Evolutionary conservation across 1,140 invertebrate genomes (phyloP).

Genomic region (Temnothorax curvispinosus): DNA sequence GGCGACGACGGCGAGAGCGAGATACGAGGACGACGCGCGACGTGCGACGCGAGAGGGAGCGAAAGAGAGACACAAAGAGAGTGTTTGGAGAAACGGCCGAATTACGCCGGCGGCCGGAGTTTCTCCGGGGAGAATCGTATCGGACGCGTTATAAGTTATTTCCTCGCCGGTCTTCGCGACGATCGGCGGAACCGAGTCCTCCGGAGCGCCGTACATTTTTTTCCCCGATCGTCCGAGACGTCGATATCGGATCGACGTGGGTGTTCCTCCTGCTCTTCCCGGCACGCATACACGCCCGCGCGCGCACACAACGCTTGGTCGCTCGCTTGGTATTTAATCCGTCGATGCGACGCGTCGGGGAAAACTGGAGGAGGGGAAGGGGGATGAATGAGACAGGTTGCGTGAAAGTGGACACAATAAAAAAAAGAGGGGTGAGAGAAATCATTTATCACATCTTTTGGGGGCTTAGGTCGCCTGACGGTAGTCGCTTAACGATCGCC

Average conservation of each 20-base stretch:
- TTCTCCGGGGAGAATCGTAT: slow-evolving; percentile 4
- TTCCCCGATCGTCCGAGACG: slow-evolving; percentile 45
- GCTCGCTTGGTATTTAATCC: slow-evolving; percentile 34
- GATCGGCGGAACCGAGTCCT: background rate
- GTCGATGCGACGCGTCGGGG: background rate
- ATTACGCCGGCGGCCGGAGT: slow-evolving; percentile 35
- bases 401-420: background rate
- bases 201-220: slow-evolving; percentile 44
- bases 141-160: background rate
- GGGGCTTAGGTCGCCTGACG: background rate
- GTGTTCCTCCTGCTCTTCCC: slow-evolving; percentile 67
- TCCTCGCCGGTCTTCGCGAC: background rate
- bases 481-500: background rate
- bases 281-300: background rate
- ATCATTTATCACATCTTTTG: slow-evolving; percentile 4
- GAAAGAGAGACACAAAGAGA: slow-evolving; percentile 1
- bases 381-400: slow-evolving; percentile 12
- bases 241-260: slow-evolving; percentile 74
- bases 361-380: background rate
- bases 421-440: background rate
- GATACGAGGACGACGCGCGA: slow-evolving; percentile 15
- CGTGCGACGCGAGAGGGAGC: background rate
- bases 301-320: background rate
- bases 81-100: slow-evolving; percentile 49
- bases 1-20: background rate